Conservation (phyloP, 2,888 invertebrate genomes). For the Desoria tigrina region DNA sequence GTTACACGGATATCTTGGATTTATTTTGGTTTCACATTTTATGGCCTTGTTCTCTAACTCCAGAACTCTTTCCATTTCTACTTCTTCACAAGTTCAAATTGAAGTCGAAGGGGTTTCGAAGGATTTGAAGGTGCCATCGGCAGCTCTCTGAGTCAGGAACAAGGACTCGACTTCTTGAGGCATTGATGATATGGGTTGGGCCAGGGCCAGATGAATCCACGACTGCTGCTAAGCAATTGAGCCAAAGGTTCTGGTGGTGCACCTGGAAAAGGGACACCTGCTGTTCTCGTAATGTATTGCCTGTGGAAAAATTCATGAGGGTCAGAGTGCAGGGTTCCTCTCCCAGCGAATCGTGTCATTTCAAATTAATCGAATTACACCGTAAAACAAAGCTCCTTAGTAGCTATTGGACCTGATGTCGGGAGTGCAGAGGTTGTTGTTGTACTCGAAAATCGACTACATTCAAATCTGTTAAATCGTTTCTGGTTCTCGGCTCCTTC, state of each 20-base stretch:
- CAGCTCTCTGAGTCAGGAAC: too few species aligned
- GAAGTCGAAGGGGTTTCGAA: constrained; percentile 3
- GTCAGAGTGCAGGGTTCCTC: constrained; percentile 18
- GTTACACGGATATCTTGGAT: too few species aligned
- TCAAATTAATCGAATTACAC: constrained; percentile 26
- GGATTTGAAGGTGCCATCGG: constrained; percentile 21
- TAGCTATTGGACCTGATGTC: too few species aligned
- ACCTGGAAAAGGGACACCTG: constrained; percentile 27
- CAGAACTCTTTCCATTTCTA: too few species aligned
- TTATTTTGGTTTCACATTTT: too few species aligned
- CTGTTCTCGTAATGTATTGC: constrained; percentile 23
- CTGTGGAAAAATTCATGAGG: constrained; percentile 24
- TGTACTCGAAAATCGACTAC: too few species aligned
- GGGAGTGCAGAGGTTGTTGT: too few species aligned
- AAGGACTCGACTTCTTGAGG: not conserved
- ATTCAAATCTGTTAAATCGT: too few species aligned
- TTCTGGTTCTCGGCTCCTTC: too few species aligned
- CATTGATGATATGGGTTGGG: not conserved
- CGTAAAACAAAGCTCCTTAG: constrained; percentile 1
- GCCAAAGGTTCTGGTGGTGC: not conserved
- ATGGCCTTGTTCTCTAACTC: too few species aligned
- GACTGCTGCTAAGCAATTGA: not conserved
- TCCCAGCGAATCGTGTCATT: constrained; percentile 22
- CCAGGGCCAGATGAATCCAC: not conserved
- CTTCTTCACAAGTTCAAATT: too few species aligned